Evolutionary conservation across 2,797 vertebrate genomes (phyloP).

Genomic region (Emydoidea blandingii): DNA sequence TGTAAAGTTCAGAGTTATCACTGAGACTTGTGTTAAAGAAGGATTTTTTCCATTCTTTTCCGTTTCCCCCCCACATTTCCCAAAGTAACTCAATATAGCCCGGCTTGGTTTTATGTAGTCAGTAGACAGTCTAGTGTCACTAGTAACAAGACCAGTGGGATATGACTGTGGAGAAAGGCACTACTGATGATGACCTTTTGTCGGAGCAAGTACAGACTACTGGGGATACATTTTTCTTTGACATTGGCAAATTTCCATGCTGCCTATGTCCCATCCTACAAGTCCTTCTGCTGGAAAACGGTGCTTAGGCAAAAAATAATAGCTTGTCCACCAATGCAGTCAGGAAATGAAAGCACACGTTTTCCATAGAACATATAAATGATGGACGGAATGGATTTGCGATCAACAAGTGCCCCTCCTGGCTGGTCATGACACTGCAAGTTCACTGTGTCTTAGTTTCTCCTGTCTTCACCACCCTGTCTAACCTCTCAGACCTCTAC

Average conservation of each 20-base stretch:
- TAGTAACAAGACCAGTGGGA: background rate
- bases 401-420: background rate
- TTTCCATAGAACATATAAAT: conserved; percentile 2
- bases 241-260: background rate
- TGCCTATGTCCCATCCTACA: background rate
- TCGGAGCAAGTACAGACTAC: background rate
- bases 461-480: background rate
- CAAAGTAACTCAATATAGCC: fast-evolving
- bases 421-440: background rate
- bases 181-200: background rate
- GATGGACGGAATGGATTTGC: background rate
- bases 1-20: conserved; percentile 30
- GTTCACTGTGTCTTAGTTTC: background rate
- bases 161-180: background rate
- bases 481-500: background rate
- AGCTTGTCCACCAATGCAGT: background rate
- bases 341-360: background rate
- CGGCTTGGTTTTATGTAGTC: background rate
- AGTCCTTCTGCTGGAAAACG: background rate
- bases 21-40: background rate
- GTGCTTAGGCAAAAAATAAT: background rate
- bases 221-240: background rate
- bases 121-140: background rate
- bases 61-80: fast-evolving
- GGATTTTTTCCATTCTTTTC: background rate